Base-by-base conservation (phyloP, 2,888 invertebrate species). In the Ferdinandea cuprea region DNA sequence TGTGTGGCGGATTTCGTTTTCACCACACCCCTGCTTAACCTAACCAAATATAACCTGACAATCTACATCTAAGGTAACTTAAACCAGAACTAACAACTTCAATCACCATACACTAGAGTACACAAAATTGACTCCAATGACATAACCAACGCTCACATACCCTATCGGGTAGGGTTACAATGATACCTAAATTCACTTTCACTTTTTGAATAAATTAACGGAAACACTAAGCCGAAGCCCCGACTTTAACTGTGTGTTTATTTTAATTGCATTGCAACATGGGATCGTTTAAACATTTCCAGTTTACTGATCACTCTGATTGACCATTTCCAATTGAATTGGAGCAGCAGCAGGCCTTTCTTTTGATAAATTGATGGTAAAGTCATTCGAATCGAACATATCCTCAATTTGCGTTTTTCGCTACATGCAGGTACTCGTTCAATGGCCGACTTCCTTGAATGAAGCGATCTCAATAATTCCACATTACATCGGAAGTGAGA, bases 171-270 rank as follows among this genome's bases (percentile, higher is more conserved):
- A 17, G 9, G 11, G 11, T 9, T 4, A 48, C 58, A n/a, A n/a
- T 65, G 48, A 54, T 50, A 52, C 21, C 9, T 21, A 30, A 77
- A 50, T 19, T 73, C 63, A 78, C 83, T 83, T 83, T 83, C 83
- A 83, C 83, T 83, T 68, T 1, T 63, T 68, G 73, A 63, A 83
- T 83, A 78, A 83, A 78, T 83, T 78, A 78, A 63, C 42, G n/a
- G 30, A 61, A 66, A 77, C 59, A 1, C 28, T 48, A 40, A 50
- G 42, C 48, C 54, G 35, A 46, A n/a, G n/a, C n/a, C n/a, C 25
- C 25, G 25, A 25, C 25, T n/a, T 48, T 11, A 50, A 81, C 58
- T 37, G 68, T 35, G 11, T 19, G 25, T 73, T 72, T 76, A 72
- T 35, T 73, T 72, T 76, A 72, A 72, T n/a, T n/a, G n/a, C n/a